Evolutionary conservation across 2,888 invertebrate species (phyloP).

Genomic region (Ernsta delagoae): DNA sequence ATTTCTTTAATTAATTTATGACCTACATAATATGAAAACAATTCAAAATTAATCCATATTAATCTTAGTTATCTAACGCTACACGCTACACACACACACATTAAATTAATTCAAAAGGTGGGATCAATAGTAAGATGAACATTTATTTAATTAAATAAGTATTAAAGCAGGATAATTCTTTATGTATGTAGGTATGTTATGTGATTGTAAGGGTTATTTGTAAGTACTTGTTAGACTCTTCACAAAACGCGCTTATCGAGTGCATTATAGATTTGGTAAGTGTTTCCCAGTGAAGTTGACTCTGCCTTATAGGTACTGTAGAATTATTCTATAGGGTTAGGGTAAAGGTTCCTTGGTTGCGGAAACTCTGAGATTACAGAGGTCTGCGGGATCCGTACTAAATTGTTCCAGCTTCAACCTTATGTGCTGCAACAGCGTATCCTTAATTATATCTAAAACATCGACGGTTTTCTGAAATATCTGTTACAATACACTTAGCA

Average conservation of each 20-base stretch:
- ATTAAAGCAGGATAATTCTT: no score
- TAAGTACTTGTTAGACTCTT: background rate
- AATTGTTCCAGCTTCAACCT: slow-evolving; percentile 83
- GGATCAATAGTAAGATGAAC: no score
- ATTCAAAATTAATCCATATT: no score
- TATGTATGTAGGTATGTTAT: no score
- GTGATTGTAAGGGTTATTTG: background rate
- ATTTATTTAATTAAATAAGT: no score
- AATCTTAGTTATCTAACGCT: no score
- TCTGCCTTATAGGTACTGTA: background rate
- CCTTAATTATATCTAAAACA: slow-evolving; percentile 62
- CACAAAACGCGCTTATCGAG: background rate
- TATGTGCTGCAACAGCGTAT: slow-evolving; percentile 52
- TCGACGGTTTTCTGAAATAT: slow-evolving; percentile 78
- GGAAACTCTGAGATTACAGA: background rate
- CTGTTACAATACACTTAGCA: slow-evolving; percentile 11
- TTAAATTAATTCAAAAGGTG: no score
- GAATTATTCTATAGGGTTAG: background rate
- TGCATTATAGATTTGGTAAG: background rate
- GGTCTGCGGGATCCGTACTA: slow-evolving; percentile 43
- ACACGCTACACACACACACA: no score
- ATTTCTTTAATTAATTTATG: no score
- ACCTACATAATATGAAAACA: no score
- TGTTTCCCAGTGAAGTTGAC: no score
- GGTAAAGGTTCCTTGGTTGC: background rate